Base-by-base conservation (phyloP, 2,888 invertebrate species). In the Pycnomerus fuliginosus region DNA sequence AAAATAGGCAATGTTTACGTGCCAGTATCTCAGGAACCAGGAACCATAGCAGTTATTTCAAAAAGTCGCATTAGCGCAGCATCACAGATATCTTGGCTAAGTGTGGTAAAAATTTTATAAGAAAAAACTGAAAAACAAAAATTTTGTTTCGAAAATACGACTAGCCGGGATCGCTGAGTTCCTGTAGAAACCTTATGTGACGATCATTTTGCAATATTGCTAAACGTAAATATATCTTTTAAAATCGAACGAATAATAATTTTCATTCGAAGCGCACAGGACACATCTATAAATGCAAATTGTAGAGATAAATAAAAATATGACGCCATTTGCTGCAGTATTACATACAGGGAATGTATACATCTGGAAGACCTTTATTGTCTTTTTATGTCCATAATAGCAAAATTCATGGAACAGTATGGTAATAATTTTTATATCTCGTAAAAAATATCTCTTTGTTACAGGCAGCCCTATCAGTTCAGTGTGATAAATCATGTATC, bases 211-310 rank as follows among this genome's bases (percentile, higher is more conserved):
- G n/a, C n/a, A n/a, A n/a, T n/a, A n/a, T n/a, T n/a, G n/a, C n/a
- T n/a, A n/a, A n/a, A n/a, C n/a, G n/a, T n/a, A n/a, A n/a, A n/a
- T n/a, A n/a, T n/a, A n/a, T 20, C 20, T 5, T 20, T 20, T 20
- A 25, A 31, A 31, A 14, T 14, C 32, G 44, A 37, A 44, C 37
- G 32, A 44, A 37, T 22, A 40, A 43, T 34, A 50, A 53, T 53
- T 53, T 46, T 45, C 48, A 50, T 50, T 53, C 50, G 34, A 34
- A 41, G 39, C 50, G 37, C 45, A 50, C 35, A 43, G 17, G 20
- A 40, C 45, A 39, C 50, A 53, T 50, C 50, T 53, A 53, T 53
- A 50, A 50, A 53, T 50, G 53, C 46, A 53, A 53, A 53, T 53
- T 53, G 48, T 42, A 48, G 45, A 43, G 22, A 46, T 43, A 39